Percentiles rank a stretch among this genome's conserved stretches.
Conservation (phyloP, 2,113 vertebrate genomes). For the Hemiscyllium ocellatum region DNA sequence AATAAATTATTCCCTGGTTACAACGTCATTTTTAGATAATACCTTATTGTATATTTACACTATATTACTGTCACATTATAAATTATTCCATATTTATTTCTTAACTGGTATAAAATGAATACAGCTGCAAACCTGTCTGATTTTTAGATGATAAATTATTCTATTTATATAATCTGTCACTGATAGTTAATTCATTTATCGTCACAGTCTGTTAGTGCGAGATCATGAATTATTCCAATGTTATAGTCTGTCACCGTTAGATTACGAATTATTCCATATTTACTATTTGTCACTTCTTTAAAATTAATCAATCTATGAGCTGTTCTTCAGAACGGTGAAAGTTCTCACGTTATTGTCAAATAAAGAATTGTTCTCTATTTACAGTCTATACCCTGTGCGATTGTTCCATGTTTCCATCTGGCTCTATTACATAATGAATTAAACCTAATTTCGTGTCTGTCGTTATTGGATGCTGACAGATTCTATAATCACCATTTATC, state of each 20-base stretch:
- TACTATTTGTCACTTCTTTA: not conserved
- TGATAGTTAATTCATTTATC: not conserved
- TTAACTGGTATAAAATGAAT: not conserved
- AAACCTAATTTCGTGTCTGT: not conserved
- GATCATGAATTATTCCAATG: not conserved
- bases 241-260: not conserved
- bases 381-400: not conserved
- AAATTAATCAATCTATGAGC: not conserved
- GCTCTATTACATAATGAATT: not conserved
- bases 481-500: not conserved
- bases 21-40: not conserved
- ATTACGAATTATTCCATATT: constrained; percentile 8
- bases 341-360: not conserved
- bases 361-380: not conserved
- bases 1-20: not conserved
- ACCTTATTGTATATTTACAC: not conserved
- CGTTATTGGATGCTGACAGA: not conserved
- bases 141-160: not conserved
- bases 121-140: not conserved
- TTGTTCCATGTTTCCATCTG: not conserved
- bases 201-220: not conserved
- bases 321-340: not conserved
- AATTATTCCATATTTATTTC: not conserved
- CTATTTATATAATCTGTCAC: not conserved
- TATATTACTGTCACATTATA: not conserved